Base-by-base conservation (phyloP, 2,113 vertebrate species). In the Neodontobutis hainanensis region DNA sequence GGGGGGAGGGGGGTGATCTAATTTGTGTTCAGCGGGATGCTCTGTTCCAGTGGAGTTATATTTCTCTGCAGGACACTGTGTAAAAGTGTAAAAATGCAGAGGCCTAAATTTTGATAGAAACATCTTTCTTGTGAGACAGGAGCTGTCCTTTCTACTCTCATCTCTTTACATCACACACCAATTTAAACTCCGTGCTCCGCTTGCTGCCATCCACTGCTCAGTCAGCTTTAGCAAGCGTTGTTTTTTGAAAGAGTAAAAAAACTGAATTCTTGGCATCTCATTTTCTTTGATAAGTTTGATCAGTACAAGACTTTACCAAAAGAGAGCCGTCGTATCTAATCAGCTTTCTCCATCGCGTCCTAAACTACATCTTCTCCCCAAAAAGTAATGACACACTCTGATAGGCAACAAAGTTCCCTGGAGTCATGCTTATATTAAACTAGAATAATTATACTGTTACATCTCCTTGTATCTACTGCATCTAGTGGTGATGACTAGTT, bases 301-400 rank as follows among this genome's bases (percentile, higher is more conserved):
- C 47, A 59, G 46, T 73, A 27, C 15, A 16, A 55, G 19, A 50
- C 50, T 76, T 76, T 47, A 61, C 70, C 61, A 65, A 70, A 68
- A 45, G 19, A 27, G 19, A 27, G 19, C 19, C 47, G 2, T 65
- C 35, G 48, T 65, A 44, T 81, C 70, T 81, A 60, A 79, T 84
- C 67, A 75, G 53, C 66, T 65, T 61, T 48, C 81, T 61, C 64
- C 61, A 34, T 50, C 8, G 56, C 40, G 43, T 70, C 49, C 65
- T 55, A 45, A 68, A 67, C 59, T 73, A 70, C 84, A 73, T n/a
- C 1, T 42, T 63, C 66, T 67, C 62, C 43, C 65, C 59, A 72
- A 62, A 85, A 81, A 84, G 83, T 69, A 89, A 89, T 89, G 75
- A 77, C 83, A 88, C 84, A 80, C 80, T 85, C 70, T 47, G 14